phyloP scores from a whole-genome alignment of 2,113 vertebrate genomes.

The Felis catus region F.catus_Fca126_mat1.0 CM031421.1:5262501-5263000 shows the following conservation, averaged over 20 bases:
- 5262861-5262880: neutral
- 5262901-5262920: neutral
- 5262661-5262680: neutral
- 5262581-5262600: neutral
- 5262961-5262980: neutral
- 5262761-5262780: neutral
- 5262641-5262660: neutral
- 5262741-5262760: neutral
- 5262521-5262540: neutral
- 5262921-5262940: neutral
- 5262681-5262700: neutral
- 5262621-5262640: neutral
- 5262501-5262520: neutral
- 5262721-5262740: neutral
- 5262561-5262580: neutral
- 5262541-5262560: neutral
- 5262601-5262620: neutral
- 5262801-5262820: neutral
- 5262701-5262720: neutral
- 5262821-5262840: neutral
- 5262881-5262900: neutral
- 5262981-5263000: constrained; percentile 38
- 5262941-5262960: neutral
- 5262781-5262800: neutral
- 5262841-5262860: neutral